Conservation (phyloP, 2,113 vertebrate species). For the Tetrao urogallus region DNA sequence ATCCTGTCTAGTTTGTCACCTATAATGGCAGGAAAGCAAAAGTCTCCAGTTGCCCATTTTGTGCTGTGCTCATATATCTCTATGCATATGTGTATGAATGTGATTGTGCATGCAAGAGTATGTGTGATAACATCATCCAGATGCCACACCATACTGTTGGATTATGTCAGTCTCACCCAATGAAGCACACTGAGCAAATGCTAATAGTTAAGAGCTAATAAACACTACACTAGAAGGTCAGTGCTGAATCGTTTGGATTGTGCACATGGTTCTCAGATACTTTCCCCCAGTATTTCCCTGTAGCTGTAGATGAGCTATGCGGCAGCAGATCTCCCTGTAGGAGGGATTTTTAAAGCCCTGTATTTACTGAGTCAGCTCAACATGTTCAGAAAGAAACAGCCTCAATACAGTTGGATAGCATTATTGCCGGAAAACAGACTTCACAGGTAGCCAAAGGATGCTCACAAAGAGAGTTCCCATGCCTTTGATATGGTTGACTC, state of each 20-base stretch:
- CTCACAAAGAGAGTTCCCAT: neutral
- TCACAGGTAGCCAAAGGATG: constrained; percentile 46
- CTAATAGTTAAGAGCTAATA: constrained; percentile 75
- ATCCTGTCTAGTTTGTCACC: neutral
- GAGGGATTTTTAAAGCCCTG: constrained; percentile 23
- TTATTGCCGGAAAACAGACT: constrained; percentile 22
- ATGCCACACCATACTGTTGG: constrained; percentile 52
- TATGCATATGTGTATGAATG: neutral
- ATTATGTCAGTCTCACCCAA: constrained; percentile 71
- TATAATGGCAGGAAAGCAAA: neutral
- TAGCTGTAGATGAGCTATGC: neutral
- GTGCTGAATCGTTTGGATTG: constrained; percentile 56
- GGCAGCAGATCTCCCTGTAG: constrained; percentile 2
- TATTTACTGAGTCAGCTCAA: constrained; percentile 28
- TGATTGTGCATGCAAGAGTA: constrained; percentile 11
- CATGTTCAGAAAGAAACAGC: neutral
- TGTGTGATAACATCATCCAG: constrained; percentile 70
- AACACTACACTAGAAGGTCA: constrained; percentile 69
- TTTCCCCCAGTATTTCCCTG: constrained; percentile 16
- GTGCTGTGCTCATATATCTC: neutral
- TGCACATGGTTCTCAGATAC: constrained; percentile 50
- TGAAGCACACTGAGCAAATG: constrained; percentile 67
- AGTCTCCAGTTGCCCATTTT: neutral
- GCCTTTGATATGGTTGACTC: neutral
- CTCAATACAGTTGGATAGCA: neutral